phyloP scores from a whole-genome alignment of 2,888 invertebrate genomes.

The Lasioglossum lativentre region DNA sequence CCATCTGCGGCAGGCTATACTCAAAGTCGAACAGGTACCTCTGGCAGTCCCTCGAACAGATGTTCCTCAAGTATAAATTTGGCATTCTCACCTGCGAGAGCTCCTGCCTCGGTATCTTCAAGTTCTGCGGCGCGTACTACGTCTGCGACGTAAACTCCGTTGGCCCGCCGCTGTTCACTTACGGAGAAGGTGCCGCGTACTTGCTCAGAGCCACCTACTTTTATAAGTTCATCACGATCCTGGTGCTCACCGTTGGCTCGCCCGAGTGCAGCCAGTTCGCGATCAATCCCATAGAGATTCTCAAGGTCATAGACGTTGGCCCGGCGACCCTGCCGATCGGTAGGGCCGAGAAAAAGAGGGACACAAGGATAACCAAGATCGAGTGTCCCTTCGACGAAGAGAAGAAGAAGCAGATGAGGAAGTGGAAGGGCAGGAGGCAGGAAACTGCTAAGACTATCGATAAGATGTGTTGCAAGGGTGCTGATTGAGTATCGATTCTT shows the following conservation, averaged over 20 bases:
- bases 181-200: slow-evolving; percentile 75
- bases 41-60: slow-evolving; percentile 72
- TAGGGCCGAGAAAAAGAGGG: slow-evolving; percentile 28
- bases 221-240: slow-evolving; percentile 70
- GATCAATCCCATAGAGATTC: slow-evolving; percentile 77
- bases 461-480: slow-evolving; percentile 62
- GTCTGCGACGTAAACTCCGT: slow-evolving; percentile 76
- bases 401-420: slow-evolving; percentile 60
- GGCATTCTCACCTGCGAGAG: slow-evolving; percentile 77
- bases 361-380: slow-evolving; percentile 29
- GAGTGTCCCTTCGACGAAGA: slow-evolving; percentile 68
- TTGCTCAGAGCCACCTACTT: slow-evolving; percentile 77
- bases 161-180: slow-evolving; percentile 78
- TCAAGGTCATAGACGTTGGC: slow-evolving; percentile 70
- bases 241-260: slow-evolving; percentile 76
- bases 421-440: slow-evolving; percentile 57
- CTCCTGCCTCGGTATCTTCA: slow-evolving; percentile 76
- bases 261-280: slow-evolving; percentile 75
- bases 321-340: slow-evolving; percentile 19
- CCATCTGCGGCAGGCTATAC: slow-evolving; percentile 74
- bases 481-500: slow-evolving; percentile 10
- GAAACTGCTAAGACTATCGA: slow-evolving; percentile 56
- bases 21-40: slow-evolving; percentile 61
- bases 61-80: slow-evolving; percentile 75
- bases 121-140: slow-evolving; percentile 79